A percentile compares a stretch with the other conserved stretches of the same genome.
phyloP scores from a whole-genome alignment of 2,797 vertebrate species.

The Acipenser oxyrinchus region DNA sequence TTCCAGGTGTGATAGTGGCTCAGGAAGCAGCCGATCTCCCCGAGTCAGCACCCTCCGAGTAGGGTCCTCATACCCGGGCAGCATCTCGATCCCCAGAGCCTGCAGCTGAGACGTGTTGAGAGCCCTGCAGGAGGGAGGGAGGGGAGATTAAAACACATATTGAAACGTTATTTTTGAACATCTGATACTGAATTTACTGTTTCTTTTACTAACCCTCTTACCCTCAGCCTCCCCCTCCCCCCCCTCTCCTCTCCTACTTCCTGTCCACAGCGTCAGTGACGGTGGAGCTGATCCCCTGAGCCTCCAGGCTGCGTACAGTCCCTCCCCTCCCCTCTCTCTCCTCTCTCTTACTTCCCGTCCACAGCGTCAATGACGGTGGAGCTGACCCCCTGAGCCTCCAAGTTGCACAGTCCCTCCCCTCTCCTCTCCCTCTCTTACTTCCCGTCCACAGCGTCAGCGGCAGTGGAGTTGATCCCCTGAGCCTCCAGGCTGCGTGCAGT shows the following conservation, averaged over 20 bases:
- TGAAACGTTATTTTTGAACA: too few species aligned
- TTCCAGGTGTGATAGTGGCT: constrained; percentile 89
- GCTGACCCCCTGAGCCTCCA: too few species aligned
- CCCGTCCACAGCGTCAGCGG: constrained; percentile 84
- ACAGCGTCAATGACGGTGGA: too few species aligned
- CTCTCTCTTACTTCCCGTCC: too few species aligned
- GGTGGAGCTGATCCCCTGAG: constrained; percentile 41
- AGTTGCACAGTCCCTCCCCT: constrained; percentile 20
- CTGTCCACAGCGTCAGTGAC: constrained; percentile 84
- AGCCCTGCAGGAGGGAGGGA: constrained; percentile 54
- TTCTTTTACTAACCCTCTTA: not conserved
- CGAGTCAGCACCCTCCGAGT: constrained; percentile 83
- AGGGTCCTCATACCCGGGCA: constrained; percentile 83
- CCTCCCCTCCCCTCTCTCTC: too few species aligned
- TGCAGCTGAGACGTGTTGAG: constrained; percentile 86
- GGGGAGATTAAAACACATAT: not conserved
- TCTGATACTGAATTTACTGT: too few species aligned
- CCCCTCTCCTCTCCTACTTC: constrained; percentile 61
- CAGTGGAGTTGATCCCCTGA: constrained; percentile 70
- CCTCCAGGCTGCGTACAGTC: too few species aligned
- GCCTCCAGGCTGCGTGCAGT: constrained; percentile 67
- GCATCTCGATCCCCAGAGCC: constrained; percentile 84
- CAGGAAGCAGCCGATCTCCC: constrained; percentile 92
- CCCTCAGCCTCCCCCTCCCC: not conserved
- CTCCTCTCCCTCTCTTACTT: constrained; percentile 62